These are phyloP conservation scores for Halocynthia aurantium DNA, from an alignment of 23 tunicate genomes.

Conservation along the genomic window DNA sequence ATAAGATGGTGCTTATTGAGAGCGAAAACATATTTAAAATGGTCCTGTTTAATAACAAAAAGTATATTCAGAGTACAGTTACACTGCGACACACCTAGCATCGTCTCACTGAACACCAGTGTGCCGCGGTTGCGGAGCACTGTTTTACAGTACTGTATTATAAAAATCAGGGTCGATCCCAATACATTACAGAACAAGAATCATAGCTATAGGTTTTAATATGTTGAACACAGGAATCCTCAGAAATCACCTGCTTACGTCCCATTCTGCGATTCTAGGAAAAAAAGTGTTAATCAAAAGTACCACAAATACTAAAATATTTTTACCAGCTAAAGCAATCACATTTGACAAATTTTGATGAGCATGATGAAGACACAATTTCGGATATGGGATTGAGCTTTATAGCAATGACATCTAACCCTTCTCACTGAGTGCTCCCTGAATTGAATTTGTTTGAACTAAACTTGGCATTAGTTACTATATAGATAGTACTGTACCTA, in stretches of 20 bases:
- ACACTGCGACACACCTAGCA: too few species aligned
- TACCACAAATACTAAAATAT: conserved; percentile 27
- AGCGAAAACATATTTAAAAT: too few species aligned
- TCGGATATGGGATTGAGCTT: conserved; percentile 12
- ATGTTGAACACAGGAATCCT: conserved; percentile 13
- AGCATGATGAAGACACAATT: conserved; percentile 4
- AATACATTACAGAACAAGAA: too few species aligned
- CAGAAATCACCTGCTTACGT: conserved; percentile 30
- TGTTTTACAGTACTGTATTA: too few species aligned
- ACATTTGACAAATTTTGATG: background rate
- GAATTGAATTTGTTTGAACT: background rate
- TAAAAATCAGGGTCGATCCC: too few species aligned
- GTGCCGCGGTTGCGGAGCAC: too few species aligned
- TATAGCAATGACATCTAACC: background rate
- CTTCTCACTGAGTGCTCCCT: conserved; percentile 2
- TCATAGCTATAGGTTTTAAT: too few species aligned
- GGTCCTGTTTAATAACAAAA: too few species aligned
- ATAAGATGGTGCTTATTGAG: too few species aligned
- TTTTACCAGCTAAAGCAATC: background rate
- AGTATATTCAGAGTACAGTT: too few species aligned
- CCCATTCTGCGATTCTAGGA: conserved; percentile 39
- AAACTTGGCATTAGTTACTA: background rate
- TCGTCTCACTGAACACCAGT: too few species aligned
- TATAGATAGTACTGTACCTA: too few species aligned
- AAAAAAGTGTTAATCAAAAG: background rate